Evolutionary conservation across 2,888 invertebrate genomes (phyloP).

Genomic region (Caenorhabditis panamensis): DNA sequence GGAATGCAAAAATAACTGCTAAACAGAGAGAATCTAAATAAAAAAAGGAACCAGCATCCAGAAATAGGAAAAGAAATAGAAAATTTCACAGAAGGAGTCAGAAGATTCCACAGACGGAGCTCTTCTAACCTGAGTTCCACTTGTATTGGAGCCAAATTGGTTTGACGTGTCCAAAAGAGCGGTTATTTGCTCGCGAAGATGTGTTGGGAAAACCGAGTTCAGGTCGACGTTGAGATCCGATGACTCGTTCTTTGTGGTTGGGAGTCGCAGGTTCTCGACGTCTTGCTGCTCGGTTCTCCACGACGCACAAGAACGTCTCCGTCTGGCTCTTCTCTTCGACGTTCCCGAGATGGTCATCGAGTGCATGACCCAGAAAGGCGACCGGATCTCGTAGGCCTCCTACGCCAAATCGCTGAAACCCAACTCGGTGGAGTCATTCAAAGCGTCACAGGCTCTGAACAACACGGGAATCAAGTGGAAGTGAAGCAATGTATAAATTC

Average conservation of each 20-base stretch:
- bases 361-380: slow-evolving; percentile 68
- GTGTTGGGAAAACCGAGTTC: slow-evolving; percentile 51
- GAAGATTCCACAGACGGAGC: slow-evolving; percentile 47
- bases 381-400: slow-evolving; percentile 65
- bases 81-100: slow-evolving; percentile 24
- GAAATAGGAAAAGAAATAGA: slow-evolving; percentile 4
- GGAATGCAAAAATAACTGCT: slow-evolving; percentile 47
- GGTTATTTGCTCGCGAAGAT: slow-evolving; percentile 55
- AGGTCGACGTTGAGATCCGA: slow-evolving; percentile 36
- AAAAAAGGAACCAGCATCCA: slow-evolving; percentile 16
- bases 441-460: slow-evolving; percentile 71
- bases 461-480: slow-evolving; percentile 66
- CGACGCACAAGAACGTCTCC: slow-evolving; percentile 57
- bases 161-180: slow-evolving; percentile 57
- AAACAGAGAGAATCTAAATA: slow-evolving; percentile 38
- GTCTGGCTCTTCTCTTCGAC: slow-evolving; percentile 56
- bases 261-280: slow-evolving; percentile 17
- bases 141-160: slow-evolving; percentile 37
- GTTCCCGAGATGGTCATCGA: slow-evolving; percentile 72
- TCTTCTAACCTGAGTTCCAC: slow-evolving; percentile 13
- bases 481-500: slow-evolving; percentile 16
- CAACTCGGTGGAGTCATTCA: slow-evolving; percentile 73
- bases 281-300: slow-evolving; percentile 50
- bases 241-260: slow-evolving; percentile 25
- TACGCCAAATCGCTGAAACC: slow-evolving; percentile 69